Evolutionary conservation across 2,113 vertebrate genomes (phyloP).

Genomic region (Actinemys pallida): DNA sequence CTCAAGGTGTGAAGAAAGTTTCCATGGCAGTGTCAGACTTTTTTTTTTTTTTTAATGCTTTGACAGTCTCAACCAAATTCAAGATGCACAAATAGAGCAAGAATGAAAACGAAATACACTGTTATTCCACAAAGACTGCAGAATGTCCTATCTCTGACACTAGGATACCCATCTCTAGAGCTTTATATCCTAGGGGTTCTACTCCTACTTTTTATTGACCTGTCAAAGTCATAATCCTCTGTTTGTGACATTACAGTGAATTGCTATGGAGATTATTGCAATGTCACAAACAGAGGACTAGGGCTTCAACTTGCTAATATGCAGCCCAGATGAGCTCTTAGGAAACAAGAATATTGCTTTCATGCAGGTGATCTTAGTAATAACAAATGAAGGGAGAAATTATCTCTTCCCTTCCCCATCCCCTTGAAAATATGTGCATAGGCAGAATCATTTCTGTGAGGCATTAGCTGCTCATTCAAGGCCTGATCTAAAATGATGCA

Average conservation of each 20-base stretch:
- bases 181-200: not conserved
- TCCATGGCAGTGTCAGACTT: not conserved
- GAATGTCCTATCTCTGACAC: fast-evolving
- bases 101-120: fast-evolving
- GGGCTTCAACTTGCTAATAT: not conserved
- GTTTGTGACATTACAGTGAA: conserved; percentile 5
- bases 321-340: not conserved
- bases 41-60: not conserved
- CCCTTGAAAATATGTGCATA: not conserved
- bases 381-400: not conserved
- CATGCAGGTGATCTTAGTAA: fast-evolving
- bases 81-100: not conserved
- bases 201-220: not conserved
- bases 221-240: not conserved
- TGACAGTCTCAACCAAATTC: not conserved
- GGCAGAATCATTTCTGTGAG: not conserved
- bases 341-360: not conserved
- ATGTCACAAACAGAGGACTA: not conserved
- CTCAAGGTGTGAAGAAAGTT: not conserved
- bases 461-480: not conserved
- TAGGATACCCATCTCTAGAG: not conserved
- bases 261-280: conserved; percentile 42
- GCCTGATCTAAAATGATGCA: not conserved
- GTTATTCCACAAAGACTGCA: not conserved
- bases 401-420: not conserved